Evolutionary conservation across 2,888 invertebrate genomes (phyloP).

Genomic region (Litoditis marina): DNA sequence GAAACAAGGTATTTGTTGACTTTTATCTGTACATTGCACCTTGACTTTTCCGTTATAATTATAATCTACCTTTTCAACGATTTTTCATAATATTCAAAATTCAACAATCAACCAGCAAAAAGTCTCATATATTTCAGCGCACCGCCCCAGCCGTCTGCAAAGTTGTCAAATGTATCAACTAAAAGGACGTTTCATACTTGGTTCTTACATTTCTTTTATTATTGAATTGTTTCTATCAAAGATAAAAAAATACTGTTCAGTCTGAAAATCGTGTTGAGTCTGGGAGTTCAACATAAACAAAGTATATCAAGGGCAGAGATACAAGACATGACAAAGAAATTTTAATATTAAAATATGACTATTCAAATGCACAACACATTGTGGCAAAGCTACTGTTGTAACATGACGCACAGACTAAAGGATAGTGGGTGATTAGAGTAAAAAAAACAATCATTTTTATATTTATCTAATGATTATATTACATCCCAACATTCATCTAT

Average conservation of each 20-base stretch:
- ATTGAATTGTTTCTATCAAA: conserved; percentile 4
- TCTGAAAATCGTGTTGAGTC: background rate
- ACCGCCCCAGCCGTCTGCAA: conserved; percentile 6
- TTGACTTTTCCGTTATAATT: conserved; percentile 9
- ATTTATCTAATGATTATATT: conserved; percentile 11
- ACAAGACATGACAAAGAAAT: background rate
- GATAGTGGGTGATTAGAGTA: conserved; percentile 8
- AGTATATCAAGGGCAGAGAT: background rate
- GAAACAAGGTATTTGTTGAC: conserved; percentile 4
- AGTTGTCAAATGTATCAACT: background rate
- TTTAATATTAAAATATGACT: background rate
- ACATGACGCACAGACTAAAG: conserved; percentile 10
- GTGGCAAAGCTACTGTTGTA: conserved; percentile 4
- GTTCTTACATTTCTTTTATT: conserved; percentile 7
- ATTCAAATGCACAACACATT: conserved; percentile 3
- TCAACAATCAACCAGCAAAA: conserved; percentile 4
- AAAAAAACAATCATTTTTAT: conserved; percentile 13
- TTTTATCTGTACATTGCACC: conserved; percentile 6
- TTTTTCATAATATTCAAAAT: conserved; percentile 6
- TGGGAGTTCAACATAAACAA: background rate
- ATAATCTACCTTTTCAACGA: conserved; percentile 3
- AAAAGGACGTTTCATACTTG: background rate
- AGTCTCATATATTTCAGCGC: conserved; percentile 10
- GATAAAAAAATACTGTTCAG: conserved; percentile 2
- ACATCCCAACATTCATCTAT: conserved; percentile 17